A percentile compares a stretch with the other conserved stretches of the same genome.
Conservation (phyloP, 2,888 invertebrate genomes). For the Erpobdella octoculata region DNA sequence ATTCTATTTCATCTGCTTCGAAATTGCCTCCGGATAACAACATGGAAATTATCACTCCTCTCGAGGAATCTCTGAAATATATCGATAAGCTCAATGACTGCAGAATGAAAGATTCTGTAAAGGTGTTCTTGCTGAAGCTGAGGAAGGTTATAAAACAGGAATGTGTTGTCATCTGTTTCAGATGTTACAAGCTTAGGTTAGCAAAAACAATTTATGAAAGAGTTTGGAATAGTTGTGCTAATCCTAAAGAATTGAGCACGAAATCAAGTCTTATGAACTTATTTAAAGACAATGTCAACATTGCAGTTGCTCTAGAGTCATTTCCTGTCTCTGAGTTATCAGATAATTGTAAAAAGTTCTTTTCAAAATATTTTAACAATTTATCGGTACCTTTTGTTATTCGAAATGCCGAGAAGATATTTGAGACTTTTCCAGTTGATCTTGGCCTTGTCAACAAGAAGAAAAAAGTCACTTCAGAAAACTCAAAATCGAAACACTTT, state of each 20-base stretch:
- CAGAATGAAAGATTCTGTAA: constrained; percentile 13
- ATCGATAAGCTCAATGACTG: constrained; percentile 5
- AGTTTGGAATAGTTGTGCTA: constrained; percentile 17
- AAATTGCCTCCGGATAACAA: constrained; percentile 17
- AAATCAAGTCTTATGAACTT: background rate
- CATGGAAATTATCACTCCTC: constrained; percentile 11
- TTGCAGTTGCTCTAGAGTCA: background rate
- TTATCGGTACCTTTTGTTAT: constrained; percentile 11
- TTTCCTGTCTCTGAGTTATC: background rate
- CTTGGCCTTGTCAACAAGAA: constrained; percentile 16
- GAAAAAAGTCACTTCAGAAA: constrained; percentile 17
- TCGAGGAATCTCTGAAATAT: constrained; percentile 20
- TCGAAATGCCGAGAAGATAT: constrained; percentile 9
- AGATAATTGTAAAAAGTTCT: constrained; percentile 15
- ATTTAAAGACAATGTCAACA: constrained; percentile 10
- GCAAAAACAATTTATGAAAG: constrained; percentile 21
- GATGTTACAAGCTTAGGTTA: constrained; percentile 6
- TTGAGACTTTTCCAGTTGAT: background rate
- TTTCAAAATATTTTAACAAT: constrained; percentile 21
- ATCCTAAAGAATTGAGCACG: background rate
- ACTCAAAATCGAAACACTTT: constrained; percentile 19
- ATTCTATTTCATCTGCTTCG: constrained; percentile 1
- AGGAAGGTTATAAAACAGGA: constrained; percentile 17
- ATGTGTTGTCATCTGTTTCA: constrained; percentile 21
- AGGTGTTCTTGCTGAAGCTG: constrained; percentile 6